These are phyloP conservation scores for Rotaria sp. DNA, from an alignment of 2,888 invertebrate genomes.

Conservation along the genomic window DNA sequence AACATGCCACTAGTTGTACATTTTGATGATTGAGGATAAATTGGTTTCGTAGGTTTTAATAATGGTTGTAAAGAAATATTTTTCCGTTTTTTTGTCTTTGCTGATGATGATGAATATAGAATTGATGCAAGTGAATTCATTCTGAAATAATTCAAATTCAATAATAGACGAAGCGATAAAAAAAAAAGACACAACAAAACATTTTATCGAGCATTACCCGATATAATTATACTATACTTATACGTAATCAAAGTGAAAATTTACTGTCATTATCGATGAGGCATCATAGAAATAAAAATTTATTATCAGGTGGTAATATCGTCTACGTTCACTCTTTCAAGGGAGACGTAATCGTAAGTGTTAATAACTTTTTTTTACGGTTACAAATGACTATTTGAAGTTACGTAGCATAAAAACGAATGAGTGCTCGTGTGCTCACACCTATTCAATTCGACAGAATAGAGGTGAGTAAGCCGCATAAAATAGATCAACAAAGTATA, in stretches of 20 bases:
- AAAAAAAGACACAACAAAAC: background rate
- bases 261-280: conserved; percentile 22
- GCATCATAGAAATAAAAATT: background rate
- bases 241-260: conserved; percentile 22
- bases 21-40: background rate
- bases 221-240: background rate
- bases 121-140: conserved; percentile 5
- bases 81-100: background rate
- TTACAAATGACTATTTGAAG: background rate
- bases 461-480: conserved; percentile 2
- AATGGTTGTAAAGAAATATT: background rate
- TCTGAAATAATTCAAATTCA: background rate
- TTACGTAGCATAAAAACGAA: background rate
- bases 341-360: conserved; percentile 14
- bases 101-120: background rate
- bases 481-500: conserved; percentile 1
- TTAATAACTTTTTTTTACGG: background rate
- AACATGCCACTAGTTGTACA: background rate
- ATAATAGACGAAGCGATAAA: background rate
- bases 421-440: conserved; percentile 2
- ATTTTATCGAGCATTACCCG: background rate
- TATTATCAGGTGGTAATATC: conserved; percentile 21
- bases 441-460: background rate
- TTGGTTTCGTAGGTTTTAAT: background rate
- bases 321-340: background rate